Percentiles rank a stretch among this genome's conserved stretches.
These are phyloP conservation scores for Diarsia mendica DNA, from an alignment of 2,888 invertebrate genomes.

Conservation along the genomic window DNA sequence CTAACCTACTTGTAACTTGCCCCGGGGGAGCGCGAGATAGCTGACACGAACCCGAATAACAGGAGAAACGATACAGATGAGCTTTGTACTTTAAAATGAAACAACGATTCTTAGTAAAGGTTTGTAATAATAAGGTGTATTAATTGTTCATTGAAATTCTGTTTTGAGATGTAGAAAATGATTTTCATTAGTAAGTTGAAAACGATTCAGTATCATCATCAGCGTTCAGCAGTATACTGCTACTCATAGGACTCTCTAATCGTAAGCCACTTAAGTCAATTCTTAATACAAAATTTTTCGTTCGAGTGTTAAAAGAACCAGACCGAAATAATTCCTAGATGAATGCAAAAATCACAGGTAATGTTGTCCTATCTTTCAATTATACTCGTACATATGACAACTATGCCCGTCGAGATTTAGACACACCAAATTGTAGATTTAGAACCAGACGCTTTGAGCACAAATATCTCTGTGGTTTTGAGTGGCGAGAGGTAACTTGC, in stretches of 20 bases:
- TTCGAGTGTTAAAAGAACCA: background rate
- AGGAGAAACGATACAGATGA: conserved; percentile 40
- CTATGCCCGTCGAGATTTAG: background rate
- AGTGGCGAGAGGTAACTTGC: background rate
- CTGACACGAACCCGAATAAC: conserved; percentile 53
- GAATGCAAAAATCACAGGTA: background rate
- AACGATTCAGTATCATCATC: background rate
- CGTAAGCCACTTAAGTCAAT: background rate
- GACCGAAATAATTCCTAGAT: background rate
- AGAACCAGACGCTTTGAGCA: background rate
- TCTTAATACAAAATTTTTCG: background rate
- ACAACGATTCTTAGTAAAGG: conserved; percentile 28
- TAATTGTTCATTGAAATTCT: conserved; percentile 29
- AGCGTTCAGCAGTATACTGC: background rate
- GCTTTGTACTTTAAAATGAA: conserved; percentile 53
- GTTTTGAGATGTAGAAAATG: background rate
- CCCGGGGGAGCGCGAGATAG: conserved; percentile 32
- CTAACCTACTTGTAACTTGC: conserved; percentile 52
- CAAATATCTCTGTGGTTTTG: conserved; percentile 4
- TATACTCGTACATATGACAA: background rate
- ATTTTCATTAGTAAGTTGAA: background rate
- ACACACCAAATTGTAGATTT: conserved; percentile 13
- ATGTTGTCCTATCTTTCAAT: accelerated
- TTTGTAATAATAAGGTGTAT: conserved; percentile 6
- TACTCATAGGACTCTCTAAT: background rate